These are phyloP conservation scores for Hesperophylax magnus DNA, from an alignment of 1,140 invertebrate species.

Conservation along the genomic window DNA sequence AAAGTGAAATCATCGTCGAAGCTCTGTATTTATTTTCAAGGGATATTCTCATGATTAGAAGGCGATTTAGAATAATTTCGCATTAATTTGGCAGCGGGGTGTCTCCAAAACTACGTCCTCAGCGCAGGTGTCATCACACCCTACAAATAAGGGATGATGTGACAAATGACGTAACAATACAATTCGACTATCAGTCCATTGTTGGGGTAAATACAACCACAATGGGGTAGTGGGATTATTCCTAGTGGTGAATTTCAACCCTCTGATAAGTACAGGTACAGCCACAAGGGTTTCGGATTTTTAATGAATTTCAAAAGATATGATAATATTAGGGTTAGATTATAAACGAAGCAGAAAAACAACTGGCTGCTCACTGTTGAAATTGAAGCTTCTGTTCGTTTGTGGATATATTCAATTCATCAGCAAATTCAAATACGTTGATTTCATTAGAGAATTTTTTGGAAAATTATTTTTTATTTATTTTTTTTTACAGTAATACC, in stretches of 20 bases:
- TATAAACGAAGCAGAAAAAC: no score
- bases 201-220: conserved; percentile 27
- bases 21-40: no score
- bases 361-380: no score
- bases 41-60: conserved; percentile 24
- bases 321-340: no score
- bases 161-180: conserved; percentile 35
- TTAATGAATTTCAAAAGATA: background rate
- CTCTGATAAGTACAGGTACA: background rate
- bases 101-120: background rate
- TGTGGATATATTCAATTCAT: no score
- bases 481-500: no score
- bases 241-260: conserved; percentile 14
- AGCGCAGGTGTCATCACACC: conserved; percentile 25
- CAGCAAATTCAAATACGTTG: no score
- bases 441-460: no score
- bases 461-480: no score
- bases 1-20: no score
- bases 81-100: conserved; percentile 38
- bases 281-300: background rate
- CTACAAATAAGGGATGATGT: conserved; percentile 20
- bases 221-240: conserved; percentile 30
- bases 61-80: conserved; percentile 19
- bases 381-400: no score
- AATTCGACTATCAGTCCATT: conserved; percentile 18